Percentiles rank a stretch among this genome's conserved stretches.
Evolutionary conservation across 2,113 vertebrate genomes (phyloP).

Genomic region (Pyxicephalus adspersus): DNA sequence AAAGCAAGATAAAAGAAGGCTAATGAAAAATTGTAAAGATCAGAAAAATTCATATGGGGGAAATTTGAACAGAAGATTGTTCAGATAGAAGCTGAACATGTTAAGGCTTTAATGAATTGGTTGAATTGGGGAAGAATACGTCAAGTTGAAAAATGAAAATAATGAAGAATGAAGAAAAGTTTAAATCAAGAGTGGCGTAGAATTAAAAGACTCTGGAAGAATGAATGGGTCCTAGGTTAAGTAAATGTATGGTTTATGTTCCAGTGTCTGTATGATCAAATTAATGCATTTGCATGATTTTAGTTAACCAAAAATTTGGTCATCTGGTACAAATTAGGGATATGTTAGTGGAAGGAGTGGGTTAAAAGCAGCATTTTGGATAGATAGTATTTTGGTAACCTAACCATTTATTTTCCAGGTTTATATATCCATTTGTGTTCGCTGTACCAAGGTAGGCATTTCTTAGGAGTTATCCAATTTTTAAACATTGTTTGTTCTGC

Average conservation of each 20-base stretch:
- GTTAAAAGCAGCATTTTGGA: slow-evolving; percentile 78
- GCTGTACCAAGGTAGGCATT: slow-evolving; percentile 82
- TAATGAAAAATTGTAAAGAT: slow-evolving; percentile 97
- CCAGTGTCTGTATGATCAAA: slow-evolving; percentile 90
- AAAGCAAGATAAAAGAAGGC: slow-evolving; percentile 98
- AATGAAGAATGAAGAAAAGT: slow-evolving; percentile 98
- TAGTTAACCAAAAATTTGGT: slow-evolving; percentile 84
- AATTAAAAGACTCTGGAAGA: slow-evolving; percentile 98
- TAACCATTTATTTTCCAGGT: slow-evolving; percentile 85
- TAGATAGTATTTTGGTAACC: slow-evolving; percentile 66
- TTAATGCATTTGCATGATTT: slow-evolving; percentile 91
- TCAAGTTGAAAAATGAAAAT: slow-evolving; percentile 92
- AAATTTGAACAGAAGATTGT: slow-evolving; percentile 95
- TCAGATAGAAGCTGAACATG: slow-evolving; percentile 94
- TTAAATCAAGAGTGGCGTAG: slow-evolving; percentile 97
- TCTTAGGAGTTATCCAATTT: slow-evolving; percentile 78
- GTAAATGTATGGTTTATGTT: slow-evolving; percentile 97
- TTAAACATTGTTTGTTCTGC: slow-evolving; percentile 80
- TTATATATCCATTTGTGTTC: slow-evolving; percentile 77
- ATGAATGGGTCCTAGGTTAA: slow-evolving; percentile 99
- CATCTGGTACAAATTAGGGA: slow-evolving; percentile 83
- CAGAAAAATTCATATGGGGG: slow-evolving; percentile 97
- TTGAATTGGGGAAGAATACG: slow-evolving; percentile 94
- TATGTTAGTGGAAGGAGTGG: slow-evolving; percentile 77
- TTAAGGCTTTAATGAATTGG: slow-evolving; percentile 95